These are phyloP conservation scores for Bradysia coprophila DNA, from an alignment of 1,140 invertebrate genomes.

Conservation along the genomic window DNA sequence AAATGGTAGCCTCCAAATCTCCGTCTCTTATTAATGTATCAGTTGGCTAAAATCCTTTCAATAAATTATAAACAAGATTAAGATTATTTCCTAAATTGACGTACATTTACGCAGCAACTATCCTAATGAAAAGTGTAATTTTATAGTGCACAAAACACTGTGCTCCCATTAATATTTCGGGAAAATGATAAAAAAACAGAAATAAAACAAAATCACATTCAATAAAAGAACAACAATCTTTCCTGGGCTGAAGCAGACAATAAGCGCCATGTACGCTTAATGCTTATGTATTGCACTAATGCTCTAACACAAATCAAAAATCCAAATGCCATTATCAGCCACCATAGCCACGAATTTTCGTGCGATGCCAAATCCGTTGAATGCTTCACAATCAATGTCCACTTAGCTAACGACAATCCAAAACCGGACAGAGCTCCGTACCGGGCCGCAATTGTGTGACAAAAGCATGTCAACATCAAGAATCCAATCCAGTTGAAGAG, in stretches of 20 bases:
- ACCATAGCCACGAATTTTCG: slow-evolving; percentile 79
- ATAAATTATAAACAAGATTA: too few relatives aligned
- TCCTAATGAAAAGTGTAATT: too few relatives aligned
- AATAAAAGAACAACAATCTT: slow-evolving; percentile 72
- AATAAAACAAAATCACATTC: too few relatives aligned
- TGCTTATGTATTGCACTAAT: slow-evolving; percentile 74
- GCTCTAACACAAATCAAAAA: slow-evolving; percentile 73
- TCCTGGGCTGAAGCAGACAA: slow-evolving; percentile 71
- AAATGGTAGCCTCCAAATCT: too few relatives aligned
- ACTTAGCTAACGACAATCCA: slow-evolving; percentile 80
- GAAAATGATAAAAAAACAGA: too few relatives aligned
- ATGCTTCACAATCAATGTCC: slow-evolving; percentile 85
- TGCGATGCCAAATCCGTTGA: slow-evolving; percentile 66
- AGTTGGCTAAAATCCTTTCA: too few relatives aligned
- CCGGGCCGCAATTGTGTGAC: slow-evolving; percentile 80
- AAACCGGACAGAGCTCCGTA: slow-evolving; percentile 85
- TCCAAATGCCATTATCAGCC: slow-evolving; percentile 78
- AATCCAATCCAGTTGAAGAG: slow-evolving; percentile 94
- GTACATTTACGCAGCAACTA: too few relatives aligned
- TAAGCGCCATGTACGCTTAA: slow-evolving; percentile 74
- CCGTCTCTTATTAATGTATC: too few relatives aligned
- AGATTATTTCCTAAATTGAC: too few relatives aligned
- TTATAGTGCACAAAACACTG: too few relatives aligned
- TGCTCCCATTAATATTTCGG: too few relatives aligned
- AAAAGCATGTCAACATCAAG: slow-evolving; percentile 77